Percentiles rank a stretch among this genome's conserved stretches.
Evolutionary conservation across 2,797 vertebrate genomes (phyloP).

Genomic region (Urocyon cinereoargenteus): DNA sequence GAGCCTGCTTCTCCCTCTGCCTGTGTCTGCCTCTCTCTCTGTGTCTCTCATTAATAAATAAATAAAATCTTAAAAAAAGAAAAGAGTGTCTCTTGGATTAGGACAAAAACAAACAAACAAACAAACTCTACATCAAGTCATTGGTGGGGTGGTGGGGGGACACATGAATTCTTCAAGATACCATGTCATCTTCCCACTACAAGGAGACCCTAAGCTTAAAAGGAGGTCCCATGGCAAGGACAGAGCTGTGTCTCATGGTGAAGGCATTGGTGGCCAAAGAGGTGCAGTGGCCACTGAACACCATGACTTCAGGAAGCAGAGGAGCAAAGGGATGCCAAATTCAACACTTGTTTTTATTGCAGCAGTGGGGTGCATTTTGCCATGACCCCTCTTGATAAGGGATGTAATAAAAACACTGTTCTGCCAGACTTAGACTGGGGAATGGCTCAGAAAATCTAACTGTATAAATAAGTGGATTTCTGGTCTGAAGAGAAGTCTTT

Average conservation of each 20-base stretch:
- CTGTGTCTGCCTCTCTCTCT: no score
- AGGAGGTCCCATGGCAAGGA: background rate
- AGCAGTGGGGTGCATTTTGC: background rate
- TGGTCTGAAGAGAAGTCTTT: background rate
- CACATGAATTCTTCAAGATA: background rate
- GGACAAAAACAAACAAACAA: background rate
- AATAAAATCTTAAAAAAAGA: no score
- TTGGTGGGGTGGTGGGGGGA: no score
- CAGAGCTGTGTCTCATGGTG: background rate
- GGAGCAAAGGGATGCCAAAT: no score
- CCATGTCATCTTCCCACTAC: background rate
- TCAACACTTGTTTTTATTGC: background rate
- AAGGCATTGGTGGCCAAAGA: background rate
- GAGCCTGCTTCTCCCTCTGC: no score
- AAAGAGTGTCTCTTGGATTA: background rate
- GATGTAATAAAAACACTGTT: background rate
- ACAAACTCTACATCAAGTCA: background rate
- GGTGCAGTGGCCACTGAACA: accelerated
- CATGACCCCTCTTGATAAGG: background rate
- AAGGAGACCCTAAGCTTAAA: background rate
- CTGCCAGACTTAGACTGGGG: background rate
- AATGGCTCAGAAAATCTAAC: background rate
- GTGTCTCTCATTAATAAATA: no score
- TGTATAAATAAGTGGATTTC: background rate
- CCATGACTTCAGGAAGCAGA: background rate